These are phyloP conservation scores for Morone saxatilis DNA, from an alignment of 2,113 vertebrate genomes.

Conservation along the genomic window DNA sequence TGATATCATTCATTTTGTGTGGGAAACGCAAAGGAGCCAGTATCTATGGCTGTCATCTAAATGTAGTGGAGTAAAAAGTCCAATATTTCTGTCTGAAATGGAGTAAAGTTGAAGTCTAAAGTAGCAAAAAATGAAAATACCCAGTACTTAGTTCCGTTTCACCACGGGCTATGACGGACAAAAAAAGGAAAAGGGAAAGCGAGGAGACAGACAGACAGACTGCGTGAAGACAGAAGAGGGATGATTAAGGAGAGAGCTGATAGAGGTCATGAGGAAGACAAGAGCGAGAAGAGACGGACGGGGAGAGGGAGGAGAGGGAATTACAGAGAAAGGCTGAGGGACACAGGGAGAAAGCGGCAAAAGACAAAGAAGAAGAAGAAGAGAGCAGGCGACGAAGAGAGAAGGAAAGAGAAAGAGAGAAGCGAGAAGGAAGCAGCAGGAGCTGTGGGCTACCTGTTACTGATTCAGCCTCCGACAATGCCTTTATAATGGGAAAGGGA, in stretches of 20 bases:
- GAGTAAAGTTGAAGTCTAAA: neutral
- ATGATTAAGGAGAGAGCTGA: constrained; percentile 64
- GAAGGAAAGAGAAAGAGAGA: constrained; percentile 28
- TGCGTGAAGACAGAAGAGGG: constrained; percentile 42
- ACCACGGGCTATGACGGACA: constrained; percentile 18
- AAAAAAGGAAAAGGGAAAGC: constrained; percentile 30
- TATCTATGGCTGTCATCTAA: neutral
- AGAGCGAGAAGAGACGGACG: constrained; percentile 6
- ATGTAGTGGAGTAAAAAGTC: neutral
- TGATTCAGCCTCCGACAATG: constrained; percentile 78
- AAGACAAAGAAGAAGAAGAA: constrained; percentile 29
- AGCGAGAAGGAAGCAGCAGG: constrained; percentile 50
- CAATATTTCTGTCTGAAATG: neutral
- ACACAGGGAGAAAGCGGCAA: neutral
- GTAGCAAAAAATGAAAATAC: constrained; percentile 16
- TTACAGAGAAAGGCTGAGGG: constrained; percentile 33
- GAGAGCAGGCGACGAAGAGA: neutral
- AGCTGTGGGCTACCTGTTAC: constrained; percentile 79
- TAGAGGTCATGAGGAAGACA: constrained; percentile 64
- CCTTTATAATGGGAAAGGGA: constrained; percentile 79
- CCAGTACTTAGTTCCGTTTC: constrained; percentile 7
- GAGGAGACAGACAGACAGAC: constrained; percentile 34
- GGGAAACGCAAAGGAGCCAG: neutral
- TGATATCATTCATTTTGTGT: neutral
- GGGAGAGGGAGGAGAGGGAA: constrained; percentile 10